Base-by-base conservation (phyloP, 2,797 vertebrate genomes). In the Karalla daura region DNA sequence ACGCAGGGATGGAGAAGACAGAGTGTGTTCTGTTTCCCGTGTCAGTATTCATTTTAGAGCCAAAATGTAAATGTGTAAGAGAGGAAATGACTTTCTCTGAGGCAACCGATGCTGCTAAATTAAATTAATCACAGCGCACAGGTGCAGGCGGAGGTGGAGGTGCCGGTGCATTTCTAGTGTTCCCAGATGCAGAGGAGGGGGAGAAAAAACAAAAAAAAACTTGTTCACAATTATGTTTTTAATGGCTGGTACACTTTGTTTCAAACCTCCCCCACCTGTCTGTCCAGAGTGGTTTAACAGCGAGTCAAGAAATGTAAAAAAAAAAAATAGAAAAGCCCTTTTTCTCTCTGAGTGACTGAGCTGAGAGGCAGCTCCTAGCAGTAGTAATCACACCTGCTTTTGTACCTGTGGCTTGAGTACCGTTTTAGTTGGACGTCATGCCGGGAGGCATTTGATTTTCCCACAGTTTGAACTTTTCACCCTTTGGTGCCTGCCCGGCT, bases 401-500 rank as follows among this genome's bases (percentile, higher is more conserved):
- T 72, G 36, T 49, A 63, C 73, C n/a, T n/a, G n/a, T n/a, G n/a
- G n/a, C n/a, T n/a, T n/a, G 73, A 77, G 77, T 67, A 65, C 68
- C 64, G 81, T 81, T 83, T 66, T 43, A 46, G 50, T n/a, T 25
- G 39, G 50, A 74, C 39, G 60, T 76, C 64, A 27, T 69, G 49
- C 45, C 20, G 49, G 20, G 32, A 74, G 41, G 43, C 36, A 36
- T 76, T 60, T 40, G 59, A 65, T 70, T 86, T 51, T 53, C 45
- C 61, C 56, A 71, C 47, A 65, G 43, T 44, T 54, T 54, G 50
- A 58, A 51, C 28, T 44, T 73, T 62, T 35, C 40, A 58, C 45
- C 28, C 44, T 77, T 66, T 21, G 23, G 17, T 35, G n/a, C 59
- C 24, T 55, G 13, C n/a, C 39, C 70, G 20, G 36, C 54, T 70